Percentiles rank a stretch among this genome's conserved stretches.
phyloP scores from a whole-genome alignment of 1,140 invertebrate genomes.

The Aphaenogaster floridana region DNA sequence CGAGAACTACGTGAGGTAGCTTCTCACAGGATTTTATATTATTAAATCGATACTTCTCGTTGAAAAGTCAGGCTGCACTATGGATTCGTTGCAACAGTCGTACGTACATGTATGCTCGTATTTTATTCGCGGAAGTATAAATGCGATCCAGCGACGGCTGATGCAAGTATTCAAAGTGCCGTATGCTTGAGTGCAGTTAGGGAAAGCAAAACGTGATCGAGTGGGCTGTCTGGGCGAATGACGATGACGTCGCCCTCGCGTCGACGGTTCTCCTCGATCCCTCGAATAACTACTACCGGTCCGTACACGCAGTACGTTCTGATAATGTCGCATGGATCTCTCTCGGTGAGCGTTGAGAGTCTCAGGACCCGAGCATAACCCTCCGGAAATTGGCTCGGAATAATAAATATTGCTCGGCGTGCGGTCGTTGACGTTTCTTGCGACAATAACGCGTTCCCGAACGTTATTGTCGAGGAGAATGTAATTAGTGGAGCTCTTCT shows the following conservation, averaged over 20 bases:
- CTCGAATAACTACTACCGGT: conserved; percentile 18
- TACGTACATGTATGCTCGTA: neutral
- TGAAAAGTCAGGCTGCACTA: neutral
- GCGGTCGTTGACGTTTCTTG: conserved; percentile 34
- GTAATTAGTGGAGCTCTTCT: conserved; percentile 54
- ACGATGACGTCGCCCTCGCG: conserved; percentile 42
- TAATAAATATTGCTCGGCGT: conserved; percentile 47
- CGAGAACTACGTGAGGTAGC: neutral
- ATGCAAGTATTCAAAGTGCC: conserved; percentile 2
- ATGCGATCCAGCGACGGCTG: conserved; percentile 15
- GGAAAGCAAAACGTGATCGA: conserved; percentile 51
- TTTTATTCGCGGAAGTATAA: conserved; percentile 42
- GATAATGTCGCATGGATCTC: conserved; percentile 32
- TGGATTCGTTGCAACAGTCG: too few relatives aligned
- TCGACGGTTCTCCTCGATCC: neutral
- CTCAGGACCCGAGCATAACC: conserved; percentile 28
- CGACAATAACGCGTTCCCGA: conserved; percentile 59
- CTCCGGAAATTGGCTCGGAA: conserved; percentile 47
- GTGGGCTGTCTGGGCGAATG: conserved; percentile 38
- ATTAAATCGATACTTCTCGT: neutral
- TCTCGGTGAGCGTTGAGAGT: conserved; percentile 15
- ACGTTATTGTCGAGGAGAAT: conserved; percentile 48
- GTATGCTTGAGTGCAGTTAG: conserved; percentile 31
- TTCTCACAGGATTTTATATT: conserved; percentile 2
- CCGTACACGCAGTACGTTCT: conserved; percentile 21